Evolutionary conservation across 23 tunicate genomes (phyloP).

Genomic region (Halocynthia aurantium): DNA sequence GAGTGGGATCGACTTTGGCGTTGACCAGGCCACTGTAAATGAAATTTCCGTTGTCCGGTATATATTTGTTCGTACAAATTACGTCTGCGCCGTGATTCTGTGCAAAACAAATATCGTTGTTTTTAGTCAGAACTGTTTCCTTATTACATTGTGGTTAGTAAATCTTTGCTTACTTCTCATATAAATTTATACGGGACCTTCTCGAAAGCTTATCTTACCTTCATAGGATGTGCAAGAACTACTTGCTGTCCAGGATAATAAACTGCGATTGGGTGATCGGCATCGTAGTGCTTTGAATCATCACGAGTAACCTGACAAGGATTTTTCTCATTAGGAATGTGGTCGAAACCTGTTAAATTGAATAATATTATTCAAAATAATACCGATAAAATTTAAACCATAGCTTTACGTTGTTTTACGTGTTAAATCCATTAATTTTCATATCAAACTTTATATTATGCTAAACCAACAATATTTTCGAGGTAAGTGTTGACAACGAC

Average conservation of each 20-base stretch:
- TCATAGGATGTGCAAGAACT: conserved; percentile 96
- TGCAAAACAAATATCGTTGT: background rate
- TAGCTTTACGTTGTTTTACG: no score
- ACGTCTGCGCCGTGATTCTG: conserved; percentile 94
- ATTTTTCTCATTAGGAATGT: conserved; percentile 21
- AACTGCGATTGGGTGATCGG: conserved; percentile 68
- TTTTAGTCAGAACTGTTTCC: background rate
- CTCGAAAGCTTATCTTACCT: conserved; percentile 34
- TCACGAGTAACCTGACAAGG: conserved; percentile 30
- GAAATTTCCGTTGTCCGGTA: conserved; percentile 84
- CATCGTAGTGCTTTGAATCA: conserved; percentile 21
- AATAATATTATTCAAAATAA: no score
- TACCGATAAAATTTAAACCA: no score
- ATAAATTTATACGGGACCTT: background rate
- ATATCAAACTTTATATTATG: no score
- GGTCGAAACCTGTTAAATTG: conserved; percentile 47
- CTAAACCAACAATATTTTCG: no score
- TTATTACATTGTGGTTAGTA: background rate
- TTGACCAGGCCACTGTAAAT: conserved; percentile 30
- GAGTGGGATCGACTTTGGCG: conserved; percentile 33
- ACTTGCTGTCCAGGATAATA: conserved; percentile 98
- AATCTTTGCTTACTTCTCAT: background rate
- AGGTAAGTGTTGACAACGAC: no score
- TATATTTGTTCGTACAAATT: conserved; percentile 62
- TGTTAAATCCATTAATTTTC: no score